Evolutionary conservation across 2,797 vertebrate genomes (phyloP).

Genomic region (Poecile montanus): DNA sequence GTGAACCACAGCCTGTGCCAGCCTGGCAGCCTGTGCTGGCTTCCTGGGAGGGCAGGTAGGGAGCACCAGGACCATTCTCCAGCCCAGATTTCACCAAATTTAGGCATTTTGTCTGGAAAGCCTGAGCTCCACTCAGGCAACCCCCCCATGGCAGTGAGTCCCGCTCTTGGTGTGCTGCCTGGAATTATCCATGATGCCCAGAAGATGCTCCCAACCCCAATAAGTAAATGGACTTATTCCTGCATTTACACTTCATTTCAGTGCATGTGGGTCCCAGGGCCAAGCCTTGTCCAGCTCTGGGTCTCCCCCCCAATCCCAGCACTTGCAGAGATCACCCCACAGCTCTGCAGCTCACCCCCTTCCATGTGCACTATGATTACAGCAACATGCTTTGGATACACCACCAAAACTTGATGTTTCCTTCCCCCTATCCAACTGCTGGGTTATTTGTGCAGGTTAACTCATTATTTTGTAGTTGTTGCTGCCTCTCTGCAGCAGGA

Average conservation of each 20-base stretch:
- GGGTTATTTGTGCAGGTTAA: neutral
- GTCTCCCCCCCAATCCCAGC: neutral
- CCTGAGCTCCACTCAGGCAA: rapidly evolving
- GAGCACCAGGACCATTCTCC: neutral
- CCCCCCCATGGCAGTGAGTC: neutral
- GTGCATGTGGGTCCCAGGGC: too few relatives aligned
- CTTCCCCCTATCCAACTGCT: neutral
- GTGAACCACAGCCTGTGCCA: neutral
- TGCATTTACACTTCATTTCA: neutral
- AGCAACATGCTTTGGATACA: rapidly evolving
- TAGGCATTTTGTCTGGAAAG: neutral
- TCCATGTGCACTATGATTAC: rapidly evolving
- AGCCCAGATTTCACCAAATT: neutral
- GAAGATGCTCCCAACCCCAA: neutral
- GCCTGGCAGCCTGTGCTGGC: rapidly evolving
- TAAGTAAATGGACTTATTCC: rapidly evolving
- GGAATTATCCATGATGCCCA: rapidly evolving
- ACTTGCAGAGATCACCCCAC: rapidly evolving
- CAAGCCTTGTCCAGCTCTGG: neutral
- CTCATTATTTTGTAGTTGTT: neutral
- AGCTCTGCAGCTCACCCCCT: neutral
- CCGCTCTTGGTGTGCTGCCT: rapidly evolving
- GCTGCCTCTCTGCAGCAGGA: constrained; percentile 9
- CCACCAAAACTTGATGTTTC: neutral
- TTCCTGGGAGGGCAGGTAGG: neutral